Evolutionary conservation across 2,888 invertebrate genomes (phyloP), one percentile per base, ranked within the genome.

Genomic region (Amblyteles armatorius): DNA sequence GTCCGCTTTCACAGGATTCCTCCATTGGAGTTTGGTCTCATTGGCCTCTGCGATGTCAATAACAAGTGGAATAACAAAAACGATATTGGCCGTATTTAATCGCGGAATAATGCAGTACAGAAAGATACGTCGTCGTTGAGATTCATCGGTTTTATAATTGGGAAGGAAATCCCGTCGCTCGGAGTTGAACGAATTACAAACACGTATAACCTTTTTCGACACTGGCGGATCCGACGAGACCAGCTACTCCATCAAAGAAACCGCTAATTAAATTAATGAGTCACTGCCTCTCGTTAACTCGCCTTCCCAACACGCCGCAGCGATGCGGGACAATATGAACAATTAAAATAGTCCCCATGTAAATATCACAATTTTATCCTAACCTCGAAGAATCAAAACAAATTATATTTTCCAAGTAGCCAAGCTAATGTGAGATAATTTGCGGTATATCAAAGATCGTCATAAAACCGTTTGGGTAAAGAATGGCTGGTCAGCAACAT

Each of bases 401-500:
- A 63, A 63, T 40, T 44, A 40, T 3, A n/a, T 13, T 60, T 33
- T 6, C 6, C 36, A 36, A 13, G 22, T 19, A 36, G 7, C 29
- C 0, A 60, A 60, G 2, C 26, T 33, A 33, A 33, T 33, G 0
- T 33, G 29, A 36, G 19, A 33, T 33, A 19, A 55, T 40, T 55
- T 36, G 19, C 16, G 26, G 69, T 11, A 33, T 44, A 3, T 19
- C 29, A n/a, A 40, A 5, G 6, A 71, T 16, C 26, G 7, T 33
- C 1, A 13, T 11, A 40, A 13, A 13, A 29, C 11, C 48, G 57
- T 67, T 57, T 48, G 11, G 1, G 22, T 55, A 4, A 77, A 90
- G 86, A 83, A 97, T 97, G 97, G 95, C 97, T 72, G 97, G 96
- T 3, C 96, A 96, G 90, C 96, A 96, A 52, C 97, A 97, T 92